Base-by-base conservation (phyloP, 2,797 vertebrate species). In the Bradypodion ventrale region DNA sequence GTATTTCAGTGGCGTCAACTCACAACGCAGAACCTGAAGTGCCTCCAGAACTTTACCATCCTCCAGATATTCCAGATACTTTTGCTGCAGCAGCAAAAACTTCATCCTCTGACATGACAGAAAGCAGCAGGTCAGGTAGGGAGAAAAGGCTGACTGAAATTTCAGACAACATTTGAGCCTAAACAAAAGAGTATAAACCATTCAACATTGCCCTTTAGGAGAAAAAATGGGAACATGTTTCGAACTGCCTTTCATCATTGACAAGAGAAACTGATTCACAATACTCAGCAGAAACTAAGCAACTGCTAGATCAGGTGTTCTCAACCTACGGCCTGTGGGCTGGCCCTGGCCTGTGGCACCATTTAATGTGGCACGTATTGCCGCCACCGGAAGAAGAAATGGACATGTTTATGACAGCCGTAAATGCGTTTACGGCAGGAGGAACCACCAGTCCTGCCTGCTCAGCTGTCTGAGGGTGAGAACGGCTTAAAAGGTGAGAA, bases 21-120 rank as follows among this genome's bases (percentile, higher is more conserved):
- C 99, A 90, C 97, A 98, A 88, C 98, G 97, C 59, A 99, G 96
- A 90, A 99, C 99, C 82, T 99, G 99, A 95, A 99, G 97, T 63
- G 99, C 99, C 95, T 99, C 99, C 94, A 99, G 96, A 94, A 99
- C 98, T 95, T 99, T 99, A 84, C 98, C 98, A 23, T 99, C 99
- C 96, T 99, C 99, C 95, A 99, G 96, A 95, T 99, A 99, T 93
- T 99, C 99, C 89, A 99, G 95, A 96, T 99, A 99, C 94, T 99
- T 99, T 97, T 99, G 99, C 97, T 99, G 98, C 94, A 99, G 96
- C 93, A 99, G 97, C 95, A 99, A 95, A 95, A 99, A 99, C 97
- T 99, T 99, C 99, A 99, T 99, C 92, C 98, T 97, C 99, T 99
- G 94, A 95, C 95, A 96, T 94, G 95, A 96, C 93, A 96, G 94